Evolutionary conservation across 2,888 invertebrate species (phyloP).

Genomic region (Escarpia spicata): DNA sequence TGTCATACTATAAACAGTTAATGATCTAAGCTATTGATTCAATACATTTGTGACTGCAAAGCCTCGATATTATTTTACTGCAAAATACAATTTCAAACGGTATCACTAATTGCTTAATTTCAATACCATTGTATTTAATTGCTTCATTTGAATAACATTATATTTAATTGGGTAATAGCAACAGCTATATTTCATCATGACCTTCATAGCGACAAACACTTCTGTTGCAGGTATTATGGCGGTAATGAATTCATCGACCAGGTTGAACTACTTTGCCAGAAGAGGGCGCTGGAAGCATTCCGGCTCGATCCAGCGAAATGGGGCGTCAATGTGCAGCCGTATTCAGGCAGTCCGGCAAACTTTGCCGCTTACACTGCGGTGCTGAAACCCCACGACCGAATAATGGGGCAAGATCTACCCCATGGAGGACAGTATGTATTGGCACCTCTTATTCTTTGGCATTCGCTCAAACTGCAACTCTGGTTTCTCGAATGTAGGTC

Average conservation of each 20-base stretch:
- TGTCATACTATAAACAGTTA: not conserved
- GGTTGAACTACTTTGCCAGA: conserved; percentile 88
- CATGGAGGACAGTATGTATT: conserved; percentile 85
- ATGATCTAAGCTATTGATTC: not conserved
- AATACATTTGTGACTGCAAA: not conserved
- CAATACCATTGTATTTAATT: not conserved
- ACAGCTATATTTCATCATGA: not conserved
- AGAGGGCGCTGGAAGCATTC: conserved; percentile 85
- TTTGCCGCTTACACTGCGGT: conserved; percentile 92
- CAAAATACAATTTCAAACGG: not conserved
- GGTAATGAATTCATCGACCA: conserved; percentile 96
- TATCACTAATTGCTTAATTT: not conserved
- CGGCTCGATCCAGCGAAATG: conserved; percentile 84
- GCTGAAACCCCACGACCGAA: conserved; percentile 88
- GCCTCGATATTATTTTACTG: not conserved
- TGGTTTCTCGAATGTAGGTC: no score
- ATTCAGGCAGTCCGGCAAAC: conserved; percentile 95
- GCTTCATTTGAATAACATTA: not conserved
- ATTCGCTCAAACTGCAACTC: no score
- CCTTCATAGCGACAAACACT: not conserved
- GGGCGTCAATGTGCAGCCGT: conserved; percentile 98
- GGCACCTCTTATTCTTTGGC: no score
- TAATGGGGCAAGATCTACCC: conserved; percentile 94
- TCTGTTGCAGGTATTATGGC: conserved; percentile 85
- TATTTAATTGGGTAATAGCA: not conserved